A percentile compares a stretch with the other conserved stretches of the same genome.
Evolutionary conservation across 2,113 vertebrate species (phyloP).

Genomic region (Pygoscelis adeliae): DNA sequence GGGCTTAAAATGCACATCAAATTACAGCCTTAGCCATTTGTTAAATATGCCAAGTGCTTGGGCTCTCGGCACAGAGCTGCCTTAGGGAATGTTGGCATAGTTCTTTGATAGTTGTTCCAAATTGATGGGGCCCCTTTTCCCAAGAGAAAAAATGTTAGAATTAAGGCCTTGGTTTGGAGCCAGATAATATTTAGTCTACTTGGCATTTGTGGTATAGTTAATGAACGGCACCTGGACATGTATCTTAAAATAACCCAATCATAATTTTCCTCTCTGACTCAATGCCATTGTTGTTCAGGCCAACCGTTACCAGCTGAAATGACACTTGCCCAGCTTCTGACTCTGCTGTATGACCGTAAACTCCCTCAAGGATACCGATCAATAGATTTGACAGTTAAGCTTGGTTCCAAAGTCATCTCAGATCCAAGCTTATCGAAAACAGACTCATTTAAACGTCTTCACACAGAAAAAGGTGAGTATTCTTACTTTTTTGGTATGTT

Average conservation of each 20-base stretch:
- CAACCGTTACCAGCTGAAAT: slow-evolving; percentile 95
- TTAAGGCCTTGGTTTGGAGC: background rate
- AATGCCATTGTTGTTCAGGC: slow-evolving; percentile 75
- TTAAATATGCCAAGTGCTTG: background rate
- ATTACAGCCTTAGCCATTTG: background rate
- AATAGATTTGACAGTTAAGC: slow-evolving; percentile 93
- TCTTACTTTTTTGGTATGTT: background rate
- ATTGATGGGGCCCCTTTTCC: background rate
- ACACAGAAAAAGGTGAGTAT: slow-evolving; percentile 93
- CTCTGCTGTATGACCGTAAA: slow-evolving; percentile 93
- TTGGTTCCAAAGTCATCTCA: slow-evolving; percentile 97
- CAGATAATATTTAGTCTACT: background rate
- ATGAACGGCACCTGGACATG: background rate
- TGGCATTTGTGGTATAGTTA: background rate
- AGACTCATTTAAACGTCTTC: slow-evolving; percentile 96
- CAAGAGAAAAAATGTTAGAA: background rate
- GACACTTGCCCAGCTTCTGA: slow-evolving; percentile 96
- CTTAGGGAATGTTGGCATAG: background rate
- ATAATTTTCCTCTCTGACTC: background rate
- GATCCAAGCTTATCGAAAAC: slow-evolving; percentile 97
- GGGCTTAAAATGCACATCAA: background rate
- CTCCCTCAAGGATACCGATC: slow-evolving; percentile 97
- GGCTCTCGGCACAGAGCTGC: background rate
- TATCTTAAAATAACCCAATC: background rate
- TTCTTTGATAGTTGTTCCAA: background rate